These are phyloP conservation scores for Periophthalmodon schlosseri DNA, from an alignment of 2,113 vertebrate species.

Conservation along the genomic window DNA sequence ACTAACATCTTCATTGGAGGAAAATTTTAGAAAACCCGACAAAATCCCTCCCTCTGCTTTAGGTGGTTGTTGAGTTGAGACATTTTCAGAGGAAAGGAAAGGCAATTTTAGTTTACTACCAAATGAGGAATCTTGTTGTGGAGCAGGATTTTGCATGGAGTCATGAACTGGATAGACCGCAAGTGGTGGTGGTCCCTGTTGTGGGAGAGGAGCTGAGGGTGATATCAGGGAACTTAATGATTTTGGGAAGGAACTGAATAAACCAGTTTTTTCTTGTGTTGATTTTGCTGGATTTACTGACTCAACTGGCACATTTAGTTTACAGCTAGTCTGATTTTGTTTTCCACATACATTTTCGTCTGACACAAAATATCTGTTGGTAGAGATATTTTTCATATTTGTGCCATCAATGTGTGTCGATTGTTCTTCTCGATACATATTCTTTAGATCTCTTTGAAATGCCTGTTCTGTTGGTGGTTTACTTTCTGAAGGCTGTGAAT, in stretches of 20 bases:
- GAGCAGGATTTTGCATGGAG: conserved; percentile 70
- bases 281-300: conserved; percentile 16
- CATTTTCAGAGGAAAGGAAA: conserved; percentile 73
- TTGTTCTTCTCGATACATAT: conserved; percentile 11
- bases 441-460: conserved; percentile 20
- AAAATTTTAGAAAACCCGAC: conserved; percentile 72
- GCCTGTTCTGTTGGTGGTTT: conserved; percentile 22
- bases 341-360: conserved; percentile 20
- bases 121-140: conserved; percentile 67
- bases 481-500: conserved; percentile 26
- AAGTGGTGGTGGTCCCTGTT: conserved; percentile 54
- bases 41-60: conserved; percentile 62
- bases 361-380: conserved; percentile 33
- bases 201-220: conserved; percentile 66
- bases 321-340: conserved; percentile 20
- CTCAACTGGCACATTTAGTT: conserved; percentile 23
- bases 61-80: conserved; percentile 48
- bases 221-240: conserved; percentile 85
- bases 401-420: not conserved
- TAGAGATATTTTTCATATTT: conserved; percentile 26
- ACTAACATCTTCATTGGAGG: conserved; percentile 66
- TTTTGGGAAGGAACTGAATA: conserved; percentile 87
- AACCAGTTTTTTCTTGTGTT: conserved; percentile 63
- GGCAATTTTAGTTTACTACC: conserved; percentile 74
- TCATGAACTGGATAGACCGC: conserved; percentile 73